Evolutionary conservation across 1,140 invertebrate species (phyloP).

Genomic region (Euura saliciscinereae): DNA sequence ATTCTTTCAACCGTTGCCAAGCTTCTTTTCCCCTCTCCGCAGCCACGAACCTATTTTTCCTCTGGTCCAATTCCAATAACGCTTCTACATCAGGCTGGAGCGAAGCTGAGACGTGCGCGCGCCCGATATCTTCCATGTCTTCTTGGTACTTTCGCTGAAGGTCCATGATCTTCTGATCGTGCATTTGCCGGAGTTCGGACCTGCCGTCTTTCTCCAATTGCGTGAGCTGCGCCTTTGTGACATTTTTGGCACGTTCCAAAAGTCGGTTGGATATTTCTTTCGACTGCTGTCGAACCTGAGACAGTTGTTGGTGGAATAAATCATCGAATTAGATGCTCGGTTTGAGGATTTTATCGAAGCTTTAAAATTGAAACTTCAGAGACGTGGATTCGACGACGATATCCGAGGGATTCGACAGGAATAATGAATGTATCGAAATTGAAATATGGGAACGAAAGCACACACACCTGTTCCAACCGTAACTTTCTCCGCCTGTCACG

Average conservation of each 20-base stretch:
- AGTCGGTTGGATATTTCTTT: conserved; percentile 60
- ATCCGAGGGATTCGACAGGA: background rate
- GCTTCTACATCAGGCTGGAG: conserved; percentile 46
- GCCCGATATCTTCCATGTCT: conserved; percentile 59
- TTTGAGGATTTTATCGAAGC: background rate
- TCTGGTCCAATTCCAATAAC: conserved; percentile 39
- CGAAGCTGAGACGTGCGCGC: conserved; percentile 55
- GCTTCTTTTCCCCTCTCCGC: conserved; percentile 54
- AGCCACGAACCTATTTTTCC: conserved; percentile 47
- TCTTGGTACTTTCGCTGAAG: conserved; percentile 59
- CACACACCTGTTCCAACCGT: conserved; percentile 59
- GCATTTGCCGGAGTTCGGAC: conserved; percentile 51
- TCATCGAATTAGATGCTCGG: background rate
- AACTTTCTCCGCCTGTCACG: conserved; percentile 60
- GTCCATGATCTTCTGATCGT: conserved; percentile 54
- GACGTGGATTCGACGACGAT: background rate
- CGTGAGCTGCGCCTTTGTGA: conserved; percentile 50
- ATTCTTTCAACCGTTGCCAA: conserved; percentile 42
- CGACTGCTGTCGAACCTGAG: conserved; percentile 61
- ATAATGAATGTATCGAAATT: background rate
- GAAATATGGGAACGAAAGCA: background rate
- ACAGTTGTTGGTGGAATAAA: conserved; percentile 2
- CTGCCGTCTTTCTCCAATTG: conserved; percentile 53
- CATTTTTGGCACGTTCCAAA: conserved; percentile 54
- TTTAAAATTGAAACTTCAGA: background rate